A percentile compares a stretch with the other conserved stretches of the same genome.
phyloP scores from a whole-genome alignment of 1,140 invertebrate species.

The Bombus waltoni region DNA sequence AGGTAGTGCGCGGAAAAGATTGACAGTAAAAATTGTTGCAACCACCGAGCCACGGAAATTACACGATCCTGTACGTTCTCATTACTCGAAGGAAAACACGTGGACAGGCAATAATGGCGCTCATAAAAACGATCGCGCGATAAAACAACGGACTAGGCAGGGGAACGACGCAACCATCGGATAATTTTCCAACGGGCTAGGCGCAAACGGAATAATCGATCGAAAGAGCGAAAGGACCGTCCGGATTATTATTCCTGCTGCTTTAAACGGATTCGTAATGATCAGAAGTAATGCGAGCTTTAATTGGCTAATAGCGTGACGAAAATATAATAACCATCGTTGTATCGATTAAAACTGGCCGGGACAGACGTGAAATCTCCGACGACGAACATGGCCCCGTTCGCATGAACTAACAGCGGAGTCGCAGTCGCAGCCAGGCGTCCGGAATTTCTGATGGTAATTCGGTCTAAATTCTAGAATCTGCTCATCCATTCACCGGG shows the following conservation, averaged over 20 bases:
- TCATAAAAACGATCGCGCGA: conserved; percentile 29
- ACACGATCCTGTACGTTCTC: background rate
- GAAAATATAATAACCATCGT: conserved; percentile 40
- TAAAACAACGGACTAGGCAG: background rate
- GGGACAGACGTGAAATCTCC: conserved; percentile 19
- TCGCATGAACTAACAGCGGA: background rate
- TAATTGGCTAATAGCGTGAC: conserved; percentile 45
- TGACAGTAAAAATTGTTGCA: background rate
- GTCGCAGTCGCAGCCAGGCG: conserved; percentile 1
- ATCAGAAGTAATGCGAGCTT: conserved; percentile 33
- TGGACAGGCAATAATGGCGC: conserved; percentile 1
- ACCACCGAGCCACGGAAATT: background rate
- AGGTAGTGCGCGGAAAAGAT: background rate
- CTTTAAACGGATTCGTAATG: conserved; percentile 36
- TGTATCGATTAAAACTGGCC: conserved; percentile 36
- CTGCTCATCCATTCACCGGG: conserved; percentile 42
- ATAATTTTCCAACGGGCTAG: conserved; percentile 40
- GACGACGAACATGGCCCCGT: background rate
- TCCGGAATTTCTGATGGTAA: conserved; percentile 48
- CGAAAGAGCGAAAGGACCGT: conserved; percentile 5
- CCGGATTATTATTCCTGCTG: conserved; percentile 4
- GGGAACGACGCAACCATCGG: background rate
- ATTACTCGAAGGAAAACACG: conserved; percentile 28
- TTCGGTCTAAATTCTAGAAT: conserved; percentile 44
- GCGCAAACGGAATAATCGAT: conserved; percentile 39